Base-by-base conservation (phyloP, 2,797 vertebrate genomes). In the Lagocephalus sceleratus region DNA sequence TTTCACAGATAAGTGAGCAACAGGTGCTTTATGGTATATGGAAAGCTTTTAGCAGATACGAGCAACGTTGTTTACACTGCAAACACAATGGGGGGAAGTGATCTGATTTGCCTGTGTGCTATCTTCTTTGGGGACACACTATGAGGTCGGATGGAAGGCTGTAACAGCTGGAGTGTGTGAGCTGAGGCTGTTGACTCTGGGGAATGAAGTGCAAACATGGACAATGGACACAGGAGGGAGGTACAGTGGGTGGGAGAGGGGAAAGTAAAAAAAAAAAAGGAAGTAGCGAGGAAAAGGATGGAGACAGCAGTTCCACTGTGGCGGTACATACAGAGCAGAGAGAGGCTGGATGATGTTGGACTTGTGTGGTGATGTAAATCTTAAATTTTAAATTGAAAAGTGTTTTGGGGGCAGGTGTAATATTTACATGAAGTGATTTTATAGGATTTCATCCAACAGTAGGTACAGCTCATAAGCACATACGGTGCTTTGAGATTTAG, bases 201-300 rank as follows among this genome's bases (percentile, higher is more conserved):
- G 68, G 73, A 76, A 81, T 75, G 76, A 75, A 79, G 74, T 60
- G 75, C 82, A 86, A 89, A 90, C 75, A 86, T 44, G 65, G 73
- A 72, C 57, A 66, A 62, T 68, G 46, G 75, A 71, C 83, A 82
- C 17, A 29, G 58, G 57, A 16, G 60, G 51, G 56, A 52, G 59
- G 53, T 12, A 53, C 1, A 2, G 47, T 60, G 63, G 59, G 52
- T 23, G 59, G 51, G 40, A 54, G 68, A 54, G 63, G 47, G 60
- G 44, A 41, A 22, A 51, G 62, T 40, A 56, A 55, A 60, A 68
- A 42, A 42, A 41, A 17, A 17, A 29, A 60, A 53, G 47, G 68
- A 75, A 22, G 57, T 38, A 26, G 51, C 9, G 65, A 54, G 51
- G 61, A 76, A 53, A 55, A 60, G 52, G 76, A 73, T 54, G 60